A percentile compares a stretch with the other conserved stretches of the same genome.
Evolutionary conservation across 2,888 invertebrate species (phyloP).

Genomic region (Drosophila mimetica): DNA sequence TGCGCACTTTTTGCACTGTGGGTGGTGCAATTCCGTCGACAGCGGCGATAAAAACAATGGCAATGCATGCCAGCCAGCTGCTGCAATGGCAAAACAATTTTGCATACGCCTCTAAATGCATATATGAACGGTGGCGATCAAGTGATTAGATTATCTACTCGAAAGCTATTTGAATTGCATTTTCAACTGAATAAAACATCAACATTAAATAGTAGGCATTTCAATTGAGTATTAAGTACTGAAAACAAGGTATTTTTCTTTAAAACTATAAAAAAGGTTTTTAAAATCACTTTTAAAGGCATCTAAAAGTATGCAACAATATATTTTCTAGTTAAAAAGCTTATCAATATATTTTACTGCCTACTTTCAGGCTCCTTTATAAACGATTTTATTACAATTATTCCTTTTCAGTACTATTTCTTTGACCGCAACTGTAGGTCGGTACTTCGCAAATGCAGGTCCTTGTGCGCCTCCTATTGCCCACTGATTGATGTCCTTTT

Average conservation of each 20-base stretch:
- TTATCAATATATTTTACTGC: too few relatives aligned
- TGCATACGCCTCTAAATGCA: conserved; percentile 25
- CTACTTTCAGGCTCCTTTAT: too few relatives aligned
- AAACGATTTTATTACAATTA: too few relatives aligned
- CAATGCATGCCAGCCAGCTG: conserved; percentile 30
- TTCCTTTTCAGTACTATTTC: not conserved
- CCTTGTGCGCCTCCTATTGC: conserved; percentile 28
- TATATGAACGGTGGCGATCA: conserved; percentile 8
- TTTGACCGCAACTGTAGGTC: conserved; percentile 2
- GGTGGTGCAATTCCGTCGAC: conserved; percentile 16
- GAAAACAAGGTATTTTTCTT: not conserved
- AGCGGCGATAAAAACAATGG: conserved; percentile 37
- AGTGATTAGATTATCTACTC: not conserved
- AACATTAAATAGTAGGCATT: not conserved
- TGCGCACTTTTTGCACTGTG: conserved; percentile 38
- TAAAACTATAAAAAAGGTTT: too few relatives aligned
- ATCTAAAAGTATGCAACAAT: too few relatives aligned
- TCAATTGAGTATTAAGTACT: not conserved
- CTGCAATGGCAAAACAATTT: conserved; percentile 47
- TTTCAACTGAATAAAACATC: not conserved
- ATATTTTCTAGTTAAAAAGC: too few relatives aligned
- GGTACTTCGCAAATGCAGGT: conserved; percentile 10
- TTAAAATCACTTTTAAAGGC: too few relatives aligned
- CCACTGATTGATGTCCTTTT: conserved; percentile 67
- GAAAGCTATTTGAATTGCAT: not conserved